phyloP scores from a whole-genome alignment of 2,797 vertebrate genomes.

The Botia kubotai region DNA sequence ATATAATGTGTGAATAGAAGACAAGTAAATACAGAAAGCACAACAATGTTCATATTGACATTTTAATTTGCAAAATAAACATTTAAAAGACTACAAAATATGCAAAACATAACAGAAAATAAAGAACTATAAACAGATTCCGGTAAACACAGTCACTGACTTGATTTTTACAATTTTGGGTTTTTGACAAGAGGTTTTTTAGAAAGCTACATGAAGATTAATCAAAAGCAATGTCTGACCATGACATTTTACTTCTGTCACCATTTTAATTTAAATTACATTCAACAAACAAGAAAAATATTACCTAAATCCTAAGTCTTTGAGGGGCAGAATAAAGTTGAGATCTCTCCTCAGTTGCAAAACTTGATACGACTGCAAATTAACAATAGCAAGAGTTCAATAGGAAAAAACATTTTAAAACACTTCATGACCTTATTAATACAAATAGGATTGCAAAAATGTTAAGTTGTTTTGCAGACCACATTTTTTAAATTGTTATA shows the following conservation, averaged over 20 bases:
- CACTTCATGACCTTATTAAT: background rate
- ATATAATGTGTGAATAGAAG: constrained; percentile 18
- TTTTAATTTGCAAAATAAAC: constrained; percentile 74
- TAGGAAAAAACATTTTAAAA: constrained; percentile 14
- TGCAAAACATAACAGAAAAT: constrained; percentile 62
- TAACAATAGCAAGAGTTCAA: constrained; percentile 46
- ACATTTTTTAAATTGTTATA: background rate
- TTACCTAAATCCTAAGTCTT: constrained; percentile 45
- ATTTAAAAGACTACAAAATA: constrained; percentile 70
- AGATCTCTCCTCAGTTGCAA: constrained; percentile 85
- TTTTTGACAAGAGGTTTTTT: background rate
- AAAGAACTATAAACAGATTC: constrained; percentile 32
- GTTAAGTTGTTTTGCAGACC: background rate
- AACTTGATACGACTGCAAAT: constrained; percentile 82
- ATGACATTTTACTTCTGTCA: background rate
- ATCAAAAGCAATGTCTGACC: constrained; percentile 16
- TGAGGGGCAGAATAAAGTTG: constrained; percentile 85
- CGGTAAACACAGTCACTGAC: constrained; percentile 30
- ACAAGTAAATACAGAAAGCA: constrained; percentile 40
- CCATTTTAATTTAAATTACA: background rate
- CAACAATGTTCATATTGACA: constrained; percentile 43
- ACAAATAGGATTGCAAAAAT: background rate
- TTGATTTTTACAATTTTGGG: background rate
- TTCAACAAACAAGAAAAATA: too few relatives aligned
- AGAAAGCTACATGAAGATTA: constrained; percentile 1